Conservation (phyloP, 2,113 vertebrate species). For the Hucho hucho region DNA sequence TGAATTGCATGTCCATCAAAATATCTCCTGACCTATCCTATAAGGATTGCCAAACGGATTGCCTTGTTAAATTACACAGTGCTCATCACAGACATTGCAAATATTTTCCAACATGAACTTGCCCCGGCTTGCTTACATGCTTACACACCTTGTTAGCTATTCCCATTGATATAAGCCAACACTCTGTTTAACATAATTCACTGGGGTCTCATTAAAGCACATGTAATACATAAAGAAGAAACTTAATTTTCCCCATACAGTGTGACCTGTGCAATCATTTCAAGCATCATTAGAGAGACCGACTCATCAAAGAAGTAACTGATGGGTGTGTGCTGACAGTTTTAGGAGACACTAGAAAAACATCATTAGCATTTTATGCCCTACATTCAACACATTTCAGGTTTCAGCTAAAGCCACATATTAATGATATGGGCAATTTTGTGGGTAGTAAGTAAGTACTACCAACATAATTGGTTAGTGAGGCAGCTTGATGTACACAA, state of each 20-base stretch:
- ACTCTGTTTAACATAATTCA: slow-evolving; percentile 60
- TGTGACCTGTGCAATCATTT: slow-evolving; percentile 56
- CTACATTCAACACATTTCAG: too few relatives aligned
- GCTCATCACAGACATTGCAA: slow-evolving; percentile 28
- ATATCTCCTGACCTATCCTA: too few relatives aligned
- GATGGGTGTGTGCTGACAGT: background rate
- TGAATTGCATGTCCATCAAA: too few relatives aligned
- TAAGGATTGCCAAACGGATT: too few relatives aligned
- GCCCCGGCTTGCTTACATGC: background rate
- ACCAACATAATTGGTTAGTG: too few relatives aligned
- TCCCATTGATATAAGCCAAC: slow-evolving; percentile 39
- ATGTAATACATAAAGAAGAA: slow-evolving; percentile 58
- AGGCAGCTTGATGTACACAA: too few relatives aligned
- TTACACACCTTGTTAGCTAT: slow-evolving; percentile 39
- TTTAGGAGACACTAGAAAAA: background rate
- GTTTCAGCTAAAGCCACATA: too few relatives aligned
- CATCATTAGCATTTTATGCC: background rate
- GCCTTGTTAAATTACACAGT: too few relatives aligned
- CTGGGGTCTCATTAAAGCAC: slow-evolving; percentile 61
- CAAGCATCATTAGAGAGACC: slow-evolving; percentile 60
- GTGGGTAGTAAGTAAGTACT: too few relatives aligned
- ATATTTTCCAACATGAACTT: slow-evolving; percentile 24
- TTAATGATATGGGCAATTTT: too few relatives aligned
- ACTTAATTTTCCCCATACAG: slow-evolving; percentile 44
- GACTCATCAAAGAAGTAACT: slow-evolving; percentile 48